Conservation (phyloP, 2,888 invertebrate genomes). For the Charanyca ferruginea region DNA sequence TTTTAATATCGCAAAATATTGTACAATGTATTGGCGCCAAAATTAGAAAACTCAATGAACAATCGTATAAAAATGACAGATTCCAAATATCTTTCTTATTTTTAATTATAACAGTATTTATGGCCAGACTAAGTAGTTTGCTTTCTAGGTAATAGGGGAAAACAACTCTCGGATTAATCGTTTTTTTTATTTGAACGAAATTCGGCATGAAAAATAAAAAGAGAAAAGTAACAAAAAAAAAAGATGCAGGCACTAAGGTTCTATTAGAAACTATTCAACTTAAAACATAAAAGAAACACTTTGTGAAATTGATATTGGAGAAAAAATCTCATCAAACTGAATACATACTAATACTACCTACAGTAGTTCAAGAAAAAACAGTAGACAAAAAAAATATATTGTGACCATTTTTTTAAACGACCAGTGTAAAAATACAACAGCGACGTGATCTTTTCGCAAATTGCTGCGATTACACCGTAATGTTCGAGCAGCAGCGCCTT, state of each 20-base stretch:
- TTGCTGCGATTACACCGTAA: conserved; percentile 75
- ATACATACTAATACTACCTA: conserved; percentile 18
- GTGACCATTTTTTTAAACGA: conserved; percentile 71
- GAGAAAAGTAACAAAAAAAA: not conserved
- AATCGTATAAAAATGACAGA: too few relatives aligned
- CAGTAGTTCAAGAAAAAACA: conserved; percentile 30
- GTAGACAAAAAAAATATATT: conserved; percentile 54
- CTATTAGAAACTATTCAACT: conserved; percentile 16
- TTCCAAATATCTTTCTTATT: too few relatives aligned
- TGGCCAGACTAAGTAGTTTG: not conserved
- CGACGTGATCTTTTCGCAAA: conserved; percentile 77
- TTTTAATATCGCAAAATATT: too few relatives aligned
- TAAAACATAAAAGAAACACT: conserved; percentile 34
- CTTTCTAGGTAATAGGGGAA: conserved; percentile 2
- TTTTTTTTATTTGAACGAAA: not conserved
- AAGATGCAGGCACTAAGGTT: conserved; percentile 17
- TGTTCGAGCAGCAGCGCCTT: conserved; percentile 66
- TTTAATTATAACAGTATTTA: too few relatives aligned
- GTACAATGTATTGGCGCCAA: too few relatives aligned
- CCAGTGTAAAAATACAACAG: conserved; percentile 71
- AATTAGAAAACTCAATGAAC: too few relatives aligned
- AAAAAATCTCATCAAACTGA: conserved; percentile 42
- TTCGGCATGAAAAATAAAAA: not conserved
- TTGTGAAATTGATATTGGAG: conserved; percentile 50
- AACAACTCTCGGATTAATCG: not conserved